Evolutionary conservation across 1,140 invertebrate genomes (phyloP).

Genomic region (Cardiocondyla obscurior): DNA sequence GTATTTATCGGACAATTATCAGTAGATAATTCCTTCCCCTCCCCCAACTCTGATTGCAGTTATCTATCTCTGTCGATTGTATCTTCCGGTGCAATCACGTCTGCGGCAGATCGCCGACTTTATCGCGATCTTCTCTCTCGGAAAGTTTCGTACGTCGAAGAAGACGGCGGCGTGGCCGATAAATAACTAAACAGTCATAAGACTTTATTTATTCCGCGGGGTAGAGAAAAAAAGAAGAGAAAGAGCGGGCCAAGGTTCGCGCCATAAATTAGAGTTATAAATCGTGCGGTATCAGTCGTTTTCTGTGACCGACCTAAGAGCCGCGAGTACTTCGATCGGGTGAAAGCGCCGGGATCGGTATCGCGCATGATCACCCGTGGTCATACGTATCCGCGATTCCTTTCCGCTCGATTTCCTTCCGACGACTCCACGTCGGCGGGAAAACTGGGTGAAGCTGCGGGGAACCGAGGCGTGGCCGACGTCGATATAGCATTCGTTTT

Average conservation of each 20-base stretch:
- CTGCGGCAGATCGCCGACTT: not conserved
- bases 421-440: not conserved
- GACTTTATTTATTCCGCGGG: not conserved
- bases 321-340: constrained; percentile 24
- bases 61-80: constrained; percentile 53
- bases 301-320: constrained; percentile 29
- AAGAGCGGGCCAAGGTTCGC: not conserved
- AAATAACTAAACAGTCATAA: not conserved
- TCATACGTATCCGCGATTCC: constrained; percentile 33
- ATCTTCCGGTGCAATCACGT: constrained; percentile 21
- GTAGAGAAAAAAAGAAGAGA: not conserved
- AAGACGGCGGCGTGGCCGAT: not conserved
- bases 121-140: not conserved
- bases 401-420: constrained; percentile 53
- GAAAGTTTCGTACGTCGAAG: not conserved
- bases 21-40: constrained; percentile 49
- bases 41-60: not conserved
- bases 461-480: constrained; percentile 19
- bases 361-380: constrained; percentile 59
- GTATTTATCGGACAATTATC: constrained; percentile 25
- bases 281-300: constrained; percentile 22
- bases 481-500: constrained; percentile 1
- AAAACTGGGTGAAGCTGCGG: constrained; percentile 29
- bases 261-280: constrained; percentile 37
- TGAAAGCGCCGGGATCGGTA: constrained; percentile 61